These are phyloP conservation scores for Phymastichus coffea DNA, from an alignment of 1,140 invertebrate species.

Conservation along the genomic window DNA sequence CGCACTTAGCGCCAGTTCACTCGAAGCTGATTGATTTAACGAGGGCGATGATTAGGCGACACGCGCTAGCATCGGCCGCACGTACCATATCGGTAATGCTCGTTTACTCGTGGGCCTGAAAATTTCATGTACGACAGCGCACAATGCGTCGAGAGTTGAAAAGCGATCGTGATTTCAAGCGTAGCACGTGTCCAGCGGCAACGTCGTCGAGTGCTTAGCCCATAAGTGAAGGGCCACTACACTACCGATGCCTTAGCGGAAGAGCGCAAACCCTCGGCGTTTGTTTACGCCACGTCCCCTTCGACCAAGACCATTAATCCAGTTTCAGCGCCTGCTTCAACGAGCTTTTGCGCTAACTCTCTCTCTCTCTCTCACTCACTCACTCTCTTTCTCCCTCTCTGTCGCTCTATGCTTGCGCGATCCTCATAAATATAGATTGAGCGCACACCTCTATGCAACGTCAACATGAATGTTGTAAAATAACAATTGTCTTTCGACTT, in stretches of 20 bases:
- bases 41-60: slow-evolving; percentile 8
- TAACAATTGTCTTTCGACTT: no score
- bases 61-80: neutral
- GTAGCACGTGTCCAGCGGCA: slow-evolving; percentile 49
- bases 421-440: slow-evolving; percentile 23
- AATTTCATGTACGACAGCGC: slow-evolving; percentile 3
- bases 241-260: slow-evolving; percentile 26
- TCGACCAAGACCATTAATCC: slow-evolving; percentile 11
- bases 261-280: neutral
- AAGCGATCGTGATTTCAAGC: no score
- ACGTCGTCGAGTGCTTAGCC: slow-evolving; percentile 42
- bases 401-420: neutral
- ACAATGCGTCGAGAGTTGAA: no score
- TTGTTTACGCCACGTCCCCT: neutral
- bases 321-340: neutral
- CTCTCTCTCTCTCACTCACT: no score
- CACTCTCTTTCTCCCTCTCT: no score
- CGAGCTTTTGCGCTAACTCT: no score
- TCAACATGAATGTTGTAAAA: no score
- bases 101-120: neutral
- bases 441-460: no score
- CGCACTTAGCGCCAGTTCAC: neutral
- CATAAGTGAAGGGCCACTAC: slow-evolving; percentile 41
- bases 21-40: slow-evolving; percentile 9
- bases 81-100: no score